Evolutionary conservation across 2,888 invertebrate species (phyloP).

Genomic region (Nomada hirtipes): DNA sequence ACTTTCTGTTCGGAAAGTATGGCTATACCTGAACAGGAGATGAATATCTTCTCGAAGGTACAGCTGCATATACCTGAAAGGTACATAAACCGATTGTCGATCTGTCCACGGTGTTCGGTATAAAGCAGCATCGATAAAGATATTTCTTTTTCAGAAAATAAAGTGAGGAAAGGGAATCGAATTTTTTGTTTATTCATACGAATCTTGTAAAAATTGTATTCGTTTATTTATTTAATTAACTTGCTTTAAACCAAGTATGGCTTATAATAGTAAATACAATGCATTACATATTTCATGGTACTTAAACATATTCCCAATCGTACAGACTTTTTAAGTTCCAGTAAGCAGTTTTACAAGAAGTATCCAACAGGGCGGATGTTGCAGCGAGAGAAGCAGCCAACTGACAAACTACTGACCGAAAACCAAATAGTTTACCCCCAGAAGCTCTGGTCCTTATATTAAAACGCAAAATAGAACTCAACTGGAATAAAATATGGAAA

Average conservation of each 20-base stretch:
- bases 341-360: no score
- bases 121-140: not conserved
- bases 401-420: not conserved
- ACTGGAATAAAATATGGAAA: not conserved
- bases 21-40: not conserved
- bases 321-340: no score
- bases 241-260: no score
- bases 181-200: not conserved
- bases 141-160: not conserved
- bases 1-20: not conserved
- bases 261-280: no score
- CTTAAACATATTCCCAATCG: no score
- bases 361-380: not conserved
- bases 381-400: slow-evolving; percentile 5
- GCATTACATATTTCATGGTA: no score
- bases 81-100: slow-evolving; percentile 4
- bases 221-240: no score
- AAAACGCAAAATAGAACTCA: not conserved
- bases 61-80: not conserved
- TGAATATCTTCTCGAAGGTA: slow-evolving; percentile 13
- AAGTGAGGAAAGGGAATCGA: not conserved
- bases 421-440: not conserved
- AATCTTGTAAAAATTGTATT: no score
- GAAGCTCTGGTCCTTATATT: not conserved
- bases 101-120: not conserved